A percentile compares a stretch with the other conserved stretches of the same genome.
Conservation (phyloP, 2,888 invertebrate species). For the Formica aserva region DNA sequence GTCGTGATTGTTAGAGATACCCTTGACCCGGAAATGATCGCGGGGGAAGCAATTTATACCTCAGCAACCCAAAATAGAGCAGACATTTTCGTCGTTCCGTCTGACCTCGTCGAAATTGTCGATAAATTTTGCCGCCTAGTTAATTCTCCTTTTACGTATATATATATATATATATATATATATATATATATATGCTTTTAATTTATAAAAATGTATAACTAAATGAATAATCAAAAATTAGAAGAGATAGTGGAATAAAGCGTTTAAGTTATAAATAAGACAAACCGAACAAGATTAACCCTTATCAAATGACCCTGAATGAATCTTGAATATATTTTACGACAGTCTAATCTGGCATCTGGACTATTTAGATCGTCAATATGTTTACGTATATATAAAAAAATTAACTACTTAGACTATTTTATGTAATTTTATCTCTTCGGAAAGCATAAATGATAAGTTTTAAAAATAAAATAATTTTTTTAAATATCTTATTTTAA, state of each 20-base stretch:
- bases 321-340: not conserved
- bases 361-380: not conserved
- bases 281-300: not conserved
- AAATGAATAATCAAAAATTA: not conserved
- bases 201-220: not conserved
- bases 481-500: not conserved
- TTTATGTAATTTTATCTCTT: not conserved
- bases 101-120: conserved; percentile 10
- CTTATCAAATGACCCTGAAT: not conserved
- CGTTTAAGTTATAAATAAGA: not conserved
- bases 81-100: conserved; percentile 26
- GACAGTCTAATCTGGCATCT: not conserved
- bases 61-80: conserved; percentile 24
- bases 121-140: not conserved
- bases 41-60: conserved; percentile 32
- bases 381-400: not conserved
- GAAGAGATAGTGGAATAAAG: not conserved
- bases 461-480: not conserved
- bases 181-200: not conserved
- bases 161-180: not conserved
- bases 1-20: conserved; percentile 7
- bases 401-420: not conserved
- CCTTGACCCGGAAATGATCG: conserved; percentile 39
- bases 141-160: not conserved
- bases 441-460: not conserved